Base-by-base conservation (phyloP, 2,113 vertebrate genomes). In the Ceyx melanurus region DNA sequence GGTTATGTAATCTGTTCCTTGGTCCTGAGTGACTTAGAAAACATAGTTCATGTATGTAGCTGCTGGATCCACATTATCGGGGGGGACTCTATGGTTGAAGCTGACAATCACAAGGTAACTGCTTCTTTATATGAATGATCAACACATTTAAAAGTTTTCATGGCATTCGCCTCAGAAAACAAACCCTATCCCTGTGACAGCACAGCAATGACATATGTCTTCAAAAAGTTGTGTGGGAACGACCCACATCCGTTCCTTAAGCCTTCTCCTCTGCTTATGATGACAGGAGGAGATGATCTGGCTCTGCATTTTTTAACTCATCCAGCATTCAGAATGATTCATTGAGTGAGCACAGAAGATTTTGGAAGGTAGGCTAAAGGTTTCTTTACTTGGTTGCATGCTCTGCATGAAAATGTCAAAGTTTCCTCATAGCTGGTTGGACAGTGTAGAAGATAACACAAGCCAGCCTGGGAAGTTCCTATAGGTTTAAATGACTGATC, bases 11-110 rank as follows among this genome's bases (percentile, higher is more conserved):
- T 9, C 11, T 37, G 4, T 5, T 72, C 13, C 12, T 62, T 67
- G 13, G 25, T 70, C 31, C 48, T 68, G 15, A 66, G 40, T 6
- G 17, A 72, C 15, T n/a, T 4, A 9, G 18, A 54, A 82, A 85
- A 57, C 7, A 16, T 9, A 74, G 9, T 15, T 17, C 19, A 21
- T 15, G 28, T 46, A 12, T 13, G 9, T 9, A 68, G 14, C 13
- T 86, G 37, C 73, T 88, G 35, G 25, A 37, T 17, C 3, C 19
- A n/a, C 0, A 2, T 6, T 91, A 12, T 4, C 0, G 0, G 25
- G 15, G 0, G 25, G 15, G 25, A 56, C 17, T 22, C 31, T 53
- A 15, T 40, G 45, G 17, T n/a, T 66, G 23, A 87, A 85, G 22
- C 3, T 64, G 50, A 28, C 25, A 66, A 43, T 26, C 54, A 67